A percentile compares a stretch with the other conserved stretches of the same genome.
phyloP scores from a whole-genome alignment of 1,140 invertebrate species.

The Microvelia longipes region DNA sequence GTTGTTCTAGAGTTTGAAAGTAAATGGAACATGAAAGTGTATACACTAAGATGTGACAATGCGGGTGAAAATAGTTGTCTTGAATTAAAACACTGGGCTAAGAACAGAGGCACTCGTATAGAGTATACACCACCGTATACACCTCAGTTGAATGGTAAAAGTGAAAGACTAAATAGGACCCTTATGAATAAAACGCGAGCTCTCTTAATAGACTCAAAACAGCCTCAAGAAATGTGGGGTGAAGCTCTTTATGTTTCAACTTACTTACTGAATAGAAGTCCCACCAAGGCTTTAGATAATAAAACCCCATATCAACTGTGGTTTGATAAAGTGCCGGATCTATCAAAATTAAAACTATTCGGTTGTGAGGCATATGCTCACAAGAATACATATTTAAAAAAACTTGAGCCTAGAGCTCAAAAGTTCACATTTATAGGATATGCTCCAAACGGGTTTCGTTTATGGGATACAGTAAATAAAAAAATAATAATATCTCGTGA shows the following conservation, averaged over 20 bases:
- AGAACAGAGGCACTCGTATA: background rate
- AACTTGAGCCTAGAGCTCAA: background rate
- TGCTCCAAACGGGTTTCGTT: background rate
- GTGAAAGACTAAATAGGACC: background rate
- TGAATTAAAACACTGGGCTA: background rate
- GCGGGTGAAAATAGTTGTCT: background rate
- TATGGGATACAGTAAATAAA: background rate
- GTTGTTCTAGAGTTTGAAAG: background rate
- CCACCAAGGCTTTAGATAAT: background rate
- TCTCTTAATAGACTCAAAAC: background rate
- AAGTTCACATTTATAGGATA: conserved; percentile 4
- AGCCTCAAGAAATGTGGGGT: conserved; percentile 6
- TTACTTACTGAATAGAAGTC: background rate
- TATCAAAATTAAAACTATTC: background rate
- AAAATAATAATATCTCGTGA: background rate
- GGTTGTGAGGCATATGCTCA: background rate
- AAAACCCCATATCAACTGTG: background rate
- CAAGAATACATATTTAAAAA: background rate
- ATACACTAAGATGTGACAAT: background rate
- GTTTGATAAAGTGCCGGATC: background rate
- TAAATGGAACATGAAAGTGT: background rate
- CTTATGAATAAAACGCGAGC: conserved; percentile 2
- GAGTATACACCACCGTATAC: background rate
- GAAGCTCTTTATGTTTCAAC: conserved; percentile 1
- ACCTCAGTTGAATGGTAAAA: background rate